Base-by-base conservation (phyloP, 2,113 vertebrate species). In the Seriola dumerili region DNA sequence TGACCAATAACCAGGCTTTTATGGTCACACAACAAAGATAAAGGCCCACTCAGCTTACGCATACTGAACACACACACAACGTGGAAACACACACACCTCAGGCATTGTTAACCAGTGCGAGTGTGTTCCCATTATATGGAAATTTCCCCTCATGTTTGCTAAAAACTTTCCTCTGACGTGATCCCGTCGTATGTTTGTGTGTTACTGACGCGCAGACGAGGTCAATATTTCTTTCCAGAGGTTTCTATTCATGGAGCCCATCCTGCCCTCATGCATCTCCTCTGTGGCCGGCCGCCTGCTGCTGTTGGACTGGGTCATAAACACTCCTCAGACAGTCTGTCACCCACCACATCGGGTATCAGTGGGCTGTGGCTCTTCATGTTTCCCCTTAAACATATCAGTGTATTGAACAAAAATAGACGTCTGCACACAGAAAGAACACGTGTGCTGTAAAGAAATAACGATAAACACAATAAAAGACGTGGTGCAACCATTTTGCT, bases 151-250 rank as follows among this genome's bases (percentile, higher is more conserved):
- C 12, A 17, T 82, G 80, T 88, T 80, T 84, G 65, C 13, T 29
- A 64, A 87, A 81, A 67, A 66, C 1, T 5, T 55, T 1, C 21
- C 3, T 0, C 73, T 88, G 84, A 91, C 34, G 40, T 29, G n/a
- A 66, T 78, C 63, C 75, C 8, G 21, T 50, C 4, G 13, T 16
- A 69, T 23, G 34, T 68, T 23, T 58, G 48, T 55, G 48, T 46
- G 55, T 19, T 78, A 82, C 68, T 72, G 84, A 82, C 46, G 32
- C 0, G 6, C 38, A 8, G 14, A 58, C 4, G 0, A 42, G 36
- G 59, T 88, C 85, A 63, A 87, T 91, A 73, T 72, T 77, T 84
- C 48, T 89, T 90, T 90, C 77, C 84, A 21, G 10, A 66, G 67
- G 23, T 65, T 80, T 76, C 44, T 58, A 38, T 66, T 55, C 59